Percentiles rank a stretch among this genome's conserved stretches.
Evolutionary conservation across 2,113 vertebrate genomes (phyloP).

Genomic region (Halcyon senegalensis): DNA sequence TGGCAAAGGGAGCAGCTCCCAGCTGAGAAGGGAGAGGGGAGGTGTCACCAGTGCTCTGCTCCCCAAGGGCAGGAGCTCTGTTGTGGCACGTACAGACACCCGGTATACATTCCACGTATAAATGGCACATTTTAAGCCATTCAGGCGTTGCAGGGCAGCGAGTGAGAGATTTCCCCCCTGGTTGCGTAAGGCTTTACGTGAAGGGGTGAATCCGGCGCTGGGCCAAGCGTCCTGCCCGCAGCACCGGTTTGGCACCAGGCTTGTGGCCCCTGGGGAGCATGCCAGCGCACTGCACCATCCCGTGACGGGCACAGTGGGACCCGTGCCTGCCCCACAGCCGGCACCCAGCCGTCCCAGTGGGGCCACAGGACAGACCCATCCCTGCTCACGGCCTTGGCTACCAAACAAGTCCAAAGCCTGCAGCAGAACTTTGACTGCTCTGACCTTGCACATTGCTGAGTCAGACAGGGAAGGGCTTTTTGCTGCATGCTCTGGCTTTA

Average conservation of each 20-base stretch:
- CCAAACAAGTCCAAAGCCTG: neutral
- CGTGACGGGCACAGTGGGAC: rapidly evolving
- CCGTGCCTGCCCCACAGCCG: neutral
- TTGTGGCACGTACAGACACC: rapidly evolving
- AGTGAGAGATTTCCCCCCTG: neutral
- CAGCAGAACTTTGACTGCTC: neutral
- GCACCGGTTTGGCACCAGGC: rapidly evolving
- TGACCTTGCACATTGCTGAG: slow-evolving; percentile 57
- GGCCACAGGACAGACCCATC: neutral
- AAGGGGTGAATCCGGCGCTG: neutral
- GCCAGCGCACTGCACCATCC: neutral
- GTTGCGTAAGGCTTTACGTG: neutral
- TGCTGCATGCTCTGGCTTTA: neutral
- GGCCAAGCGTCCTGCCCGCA: rapidly evolving
- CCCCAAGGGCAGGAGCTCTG: neutral
- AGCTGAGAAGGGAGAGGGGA: neutral
- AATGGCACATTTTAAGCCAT: neutral
- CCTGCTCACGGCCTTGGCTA: neutral
- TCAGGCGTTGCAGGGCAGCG: neutral
- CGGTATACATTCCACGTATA: neutral
- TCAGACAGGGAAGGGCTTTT: neutral
- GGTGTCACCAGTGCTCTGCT: rapidly evolving
- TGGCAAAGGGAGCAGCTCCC: neutral
- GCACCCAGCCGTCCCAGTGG: neutral
- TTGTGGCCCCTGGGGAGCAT: rapidly evolving